Conservation (phyloP, 2,888 invertebrate genomes). For the Cataglyphis cursor region DNA sequence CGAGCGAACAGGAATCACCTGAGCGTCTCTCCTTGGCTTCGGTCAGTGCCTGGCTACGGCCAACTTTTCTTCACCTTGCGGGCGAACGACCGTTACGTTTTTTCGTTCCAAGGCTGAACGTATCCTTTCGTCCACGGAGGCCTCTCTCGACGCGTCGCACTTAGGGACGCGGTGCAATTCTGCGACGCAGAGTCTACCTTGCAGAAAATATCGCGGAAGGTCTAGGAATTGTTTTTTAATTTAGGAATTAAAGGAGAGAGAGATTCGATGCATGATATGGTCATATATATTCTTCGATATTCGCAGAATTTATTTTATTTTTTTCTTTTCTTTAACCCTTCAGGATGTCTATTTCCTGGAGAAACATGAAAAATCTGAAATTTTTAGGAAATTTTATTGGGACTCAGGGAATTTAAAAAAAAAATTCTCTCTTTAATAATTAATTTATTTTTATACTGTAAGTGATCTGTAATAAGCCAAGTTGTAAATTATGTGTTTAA, state of each 20-base stretch:
- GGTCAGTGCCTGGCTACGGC: constrained; percentile 83
- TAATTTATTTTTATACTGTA: too few relatives aligned
- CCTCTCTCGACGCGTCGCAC: constrained; percentile 59
- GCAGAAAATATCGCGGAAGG: constrained; percentile 1
- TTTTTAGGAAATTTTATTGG: too few relatives aligned
- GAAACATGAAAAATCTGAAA: too few relatives aligned
- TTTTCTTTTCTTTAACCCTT: not conserved
- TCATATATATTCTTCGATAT: not conserved
- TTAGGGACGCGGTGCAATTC: constrained; percentile 25
- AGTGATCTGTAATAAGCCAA: too few relatives aligned
- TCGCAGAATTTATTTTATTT: not conserved
- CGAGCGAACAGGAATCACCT: constrained; percentile 74
- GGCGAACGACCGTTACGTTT: constrained; percentile 86
- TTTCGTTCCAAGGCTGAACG: constrained; percentile 83
- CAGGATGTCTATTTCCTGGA: too few relatives aligned
- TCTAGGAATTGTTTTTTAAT: not conserved
- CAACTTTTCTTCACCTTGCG: constrained; percentile 86
- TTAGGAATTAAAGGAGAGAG: not conserved
- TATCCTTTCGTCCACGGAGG: constrained; percentile 79
- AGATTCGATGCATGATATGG: not conserved
- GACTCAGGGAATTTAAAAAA: too few relatives aligned
- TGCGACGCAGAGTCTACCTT: not conserved
- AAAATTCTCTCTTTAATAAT: too few relatives aligned
- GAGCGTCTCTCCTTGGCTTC: constrained; percentile 82
- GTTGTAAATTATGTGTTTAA: too few relatives aligned